Base-by-base conservation (phyloP, 2,797 vertebrate genomes). In the Choloepus didactylus region DNA sequence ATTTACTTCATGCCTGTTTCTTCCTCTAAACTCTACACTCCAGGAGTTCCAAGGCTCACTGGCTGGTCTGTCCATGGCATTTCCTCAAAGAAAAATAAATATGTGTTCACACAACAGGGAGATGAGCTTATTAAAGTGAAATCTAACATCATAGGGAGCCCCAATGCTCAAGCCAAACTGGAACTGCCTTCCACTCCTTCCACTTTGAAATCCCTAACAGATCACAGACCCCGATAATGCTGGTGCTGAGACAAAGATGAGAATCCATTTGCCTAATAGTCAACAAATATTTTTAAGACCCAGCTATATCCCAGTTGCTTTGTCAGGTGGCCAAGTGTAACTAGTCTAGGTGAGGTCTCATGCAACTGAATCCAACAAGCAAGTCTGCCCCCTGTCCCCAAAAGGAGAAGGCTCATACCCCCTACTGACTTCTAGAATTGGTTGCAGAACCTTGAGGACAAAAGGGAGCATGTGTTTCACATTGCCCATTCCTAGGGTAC, bases 41-140 rank as follows among this genome's bases (percentile, higher is more conserved):
- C 41, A 16, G 2, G 3, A 85, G 15, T 44, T 86, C 69, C 29
- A 64, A 72, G 81, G 87, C n/a, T 79, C n/a, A 46, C n/a, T 62
- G 82, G 60, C 82, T 90, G 18, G 16, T 88, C 60, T 87, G 4
- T 81, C 46, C 44, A 41, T 56, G 54, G 49, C 21, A 54, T 25
- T 62, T 54, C 62, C 79, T 95, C 69, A 91, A 29, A 86, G 88
- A 93, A 21, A 62, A 95, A 38, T 59, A 94, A 79, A 44, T 66
- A 86, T 89, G 49, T 89, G 25, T 79, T 92, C 49, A 54, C 38
- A 81, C 64, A 86, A 31, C 59, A 82, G 38, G 84, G 51, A 93
- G 51, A 67, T 62, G 27, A 92, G 75, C 76, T 82, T 82, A 64
- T 49, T 83, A 91, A 62, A 27, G 8, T 51, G 12, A 6, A 19